phyloP scores from a whole-genome alignment of 2,888 invertebrate genomes.

The Cheilosia vernalis region DNA sequence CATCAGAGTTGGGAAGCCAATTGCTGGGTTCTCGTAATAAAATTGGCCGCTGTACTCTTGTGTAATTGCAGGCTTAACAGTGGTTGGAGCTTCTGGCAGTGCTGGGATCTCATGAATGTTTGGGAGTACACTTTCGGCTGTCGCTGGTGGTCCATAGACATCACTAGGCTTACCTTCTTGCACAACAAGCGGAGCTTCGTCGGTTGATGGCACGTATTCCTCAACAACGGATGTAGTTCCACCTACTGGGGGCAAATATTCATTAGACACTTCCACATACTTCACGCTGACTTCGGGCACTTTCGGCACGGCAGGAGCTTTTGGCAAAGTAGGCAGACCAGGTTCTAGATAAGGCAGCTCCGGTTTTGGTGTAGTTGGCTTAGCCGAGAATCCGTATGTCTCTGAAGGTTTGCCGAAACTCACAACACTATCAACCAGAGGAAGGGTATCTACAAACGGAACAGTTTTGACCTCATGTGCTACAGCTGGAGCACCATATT shows the following conservation, averaged over 20 bases:
- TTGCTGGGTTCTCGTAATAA: background rate
- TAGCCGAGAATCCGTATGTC: background rate
- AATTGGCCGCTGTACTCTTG: background rate
- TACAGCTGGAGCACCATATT: slow-evolving; percentile 28
- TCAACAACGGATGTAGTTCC: background rate
- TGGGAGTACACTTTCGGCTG: background rate
- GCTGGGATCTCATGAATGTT: slow-evolving; percentile 7
- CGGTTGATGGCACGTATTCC: background rate
- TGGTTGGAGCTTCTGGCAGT: background rate
- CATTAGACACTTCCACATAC: slow-evolving; percentile 4
- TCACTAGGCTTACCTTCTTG: background rate
- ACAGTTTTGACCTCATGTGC: background rate
- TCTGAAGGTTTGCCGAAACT: slow-evolving; percentile 15
- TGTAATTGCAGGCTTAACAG: background rate
- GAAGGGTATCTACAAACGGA: slow-evolving; percentile 32
- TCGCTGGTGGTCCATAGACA: slow-evolving; percentile 7
- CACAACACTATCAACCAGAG: slow-evolving; percentile 5
- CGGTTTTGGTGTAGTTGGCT: background rate
- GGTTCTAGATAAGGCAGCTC: slow-evolving; percentile 43
- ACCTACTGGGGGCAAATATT: slow-evolving; percentile 31
- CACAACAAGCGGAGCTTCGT: too few species aligned
- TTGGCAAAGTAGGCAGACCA: slow-evolving; percentile 28
- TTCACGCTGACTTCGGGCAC: background rate
- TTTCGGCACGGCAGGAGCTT: slow-evolving; percentile 18
- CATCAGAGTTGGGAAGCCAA: background rate